Evolutionary conservation across 2,797 vertebrate genomes (phyloP), one percentile per base, ranked within the genome.

Genomic region (Melopsittacus undulatus): DNA sequence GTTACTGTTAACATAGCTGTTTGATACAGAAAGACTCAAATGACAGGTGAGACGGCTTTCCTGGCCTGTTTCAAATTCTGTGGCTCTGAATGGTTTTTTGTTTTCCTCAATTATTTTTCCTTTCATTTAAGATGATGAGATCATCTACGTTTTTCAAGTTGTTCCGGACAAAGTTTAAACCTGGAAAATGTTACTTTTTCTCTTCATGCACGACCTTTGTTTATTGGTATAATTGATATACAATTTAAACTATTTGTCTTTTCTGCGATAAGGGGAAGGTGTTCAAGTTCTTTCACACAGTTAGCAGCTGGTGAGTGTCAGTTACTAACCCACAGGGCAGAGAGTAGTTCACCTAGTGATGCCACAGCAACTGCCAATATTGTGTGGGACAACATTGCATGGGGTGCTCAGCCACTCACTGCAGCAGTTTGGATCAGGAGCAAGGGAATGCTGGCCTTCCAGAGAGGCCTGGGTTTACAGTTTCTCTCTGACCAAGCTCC

Each of bases 311-410:
- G 67, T 0, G 0, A 83, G 66, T 59, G 36, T 17, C 83, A 24
- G 70, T 89, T 72, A 64, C 14, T 42, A 62, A 52, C 45, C 80
- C 15, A 0, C 9, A 3, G 77, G 16, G 45, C 70, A 7, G 45
- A 54, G 34, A 24, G 45, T 6, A 36, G 26, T 4, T 0, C 24
- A 13, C 48, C 76, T 57, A 75, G 59, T 1, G 0, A 2, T 66
- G 54, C 57, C 45, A 27, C 1, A 5, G 21, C 30, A 46, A 40
- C 66, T 34, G 30, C 19, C 3, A 3, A 7, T 46, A 22, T 46
- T 40, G 67, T 4, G 0, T 0, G 3, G 51, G 14, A 30, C 0
- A 1, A 2, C 0, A 0, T 9, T 59, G 27, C 26, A 9, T 1
- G 5, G 11, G 22, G 19, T 38, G 48, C 64, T 63, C 40, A 57